Percentiles rank a stretch among this genome's conserved stretches.
Evolutionary conservation across 2,113 vertebrate genomes (phyloP).

Genomic region (Cygnus atratus): DNA sequence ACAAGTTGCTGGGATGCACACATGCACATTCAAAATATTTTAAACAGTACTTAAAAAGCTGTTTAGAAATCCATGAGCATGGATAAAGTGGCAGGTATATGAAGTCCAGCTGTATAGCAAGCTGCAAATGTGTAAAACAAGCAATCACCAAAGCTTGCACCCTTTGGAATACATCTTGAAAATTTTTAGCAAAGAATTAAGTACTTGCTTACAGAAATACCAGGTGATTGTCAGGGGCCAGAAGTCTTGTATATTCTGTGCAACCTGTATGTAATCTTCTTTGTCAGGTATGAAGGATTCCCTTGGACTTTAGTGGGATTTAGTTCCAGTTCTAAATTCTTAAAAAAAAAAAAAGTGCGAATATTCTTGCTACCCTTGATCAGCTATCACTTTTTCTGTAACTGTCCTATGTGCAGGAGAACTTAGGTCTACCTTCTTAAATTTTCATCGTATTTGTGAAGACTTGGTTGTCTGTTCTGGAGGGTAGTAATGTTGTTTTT

Average conservation of each 20-base stretch:
- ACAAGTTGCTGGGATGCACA: neutral
- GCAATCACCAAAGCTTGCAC: neutral
- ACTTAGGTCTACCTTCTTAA: neutral
- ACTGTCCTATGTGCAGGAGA: neutral
- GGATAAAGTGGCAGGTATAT: neutral
- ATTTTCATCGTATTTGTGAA: neutral
- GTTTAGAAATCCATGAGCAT: neutral
- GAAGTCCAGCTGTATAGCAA: neutral
- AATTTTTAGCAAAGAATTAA: neutral
- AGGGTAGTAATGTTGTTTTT: neutral
- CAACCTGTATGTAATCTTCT: neutral
- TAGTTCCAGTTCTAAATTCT: neutral
- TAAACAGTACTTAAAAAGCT: neutral
- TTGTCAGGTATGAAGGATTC: neutral
- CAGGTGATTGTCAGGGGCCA: neutral
- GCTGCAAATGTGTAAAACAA: neutral
- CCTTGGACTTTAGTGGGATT: neutral
- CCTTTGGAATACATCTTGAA: neutral
- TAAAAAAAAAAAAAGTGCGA: neutral
- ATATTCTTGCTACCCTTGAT: neutral
- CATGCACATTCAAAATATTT: neutral
- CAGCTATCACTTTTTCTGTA: neutral
- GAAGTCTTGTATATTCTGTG: neutral
- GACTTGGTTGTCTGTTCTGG: neutral
- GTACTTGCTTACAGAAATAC: neutral